phyloP scores from a whole-genome alignment of 2,888 invertebrate genomes.

The Meloe dianella region DNA sequence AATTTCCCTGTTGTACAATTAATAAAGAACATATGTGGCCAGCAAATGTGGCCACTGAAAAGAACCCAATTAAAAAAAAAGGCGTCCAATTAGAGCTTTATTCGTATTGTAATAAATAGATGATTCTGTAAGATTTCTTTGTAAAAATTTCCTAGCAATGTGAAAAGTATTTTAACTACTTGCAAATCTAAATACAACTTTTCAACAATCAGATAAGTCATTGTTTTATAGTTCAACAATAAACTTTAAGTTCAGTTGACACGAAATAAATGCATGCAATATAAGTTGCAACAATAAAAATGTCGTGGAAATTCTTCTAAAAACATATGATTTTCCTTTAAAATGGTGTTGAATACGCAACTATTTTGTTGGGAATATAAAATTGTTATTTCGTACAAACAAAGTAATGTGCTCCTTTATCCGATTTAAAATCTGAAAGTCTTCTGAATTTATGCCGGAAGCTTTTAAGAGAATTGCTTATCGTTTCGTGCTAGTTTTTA shows the following conservation, averaged over 20 bases:
- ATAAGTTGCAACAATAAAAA: not conserved
- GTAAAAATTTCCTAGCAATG: too few species aligned
- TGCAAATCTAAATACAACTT: not conserved
- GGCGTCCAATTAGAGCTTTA: not conserved
- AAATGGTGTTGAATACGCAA: not conserved
- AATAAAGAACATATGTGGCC: not conserved
- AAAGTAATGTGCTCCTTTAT: not conserved
- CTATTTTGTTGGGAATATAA: not conserved
- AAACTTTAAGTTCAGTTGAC: not conserved
- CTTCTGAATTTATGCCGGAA: not conserved
- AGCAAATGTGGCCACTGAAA: not conserved
- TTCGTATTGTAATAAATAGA: not conserved
- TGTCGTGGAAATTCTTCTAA: not conserved
- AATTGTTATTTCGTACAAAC: not conserved
- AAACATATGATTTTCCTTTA: not conserved
- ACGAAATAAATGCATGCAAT: not conserved
- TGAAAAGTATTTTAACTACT: not conserved
- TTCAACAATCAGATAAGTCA: not conserved
- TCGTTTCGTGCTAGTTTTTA: not conserved
- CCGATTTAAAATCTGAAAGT: not conserved
- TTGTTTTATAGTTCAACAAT: not conserved
- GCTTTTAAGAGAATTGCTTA: not conserved
- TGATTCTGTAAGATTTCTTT: not conserved
- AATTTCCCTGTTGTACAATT: not conserved
- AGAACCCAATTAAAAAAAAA: not conserved